phyloP scores from a whole-genome alignment of 1,140 invertebrate species.

The Spodoptera litura region DNA sequence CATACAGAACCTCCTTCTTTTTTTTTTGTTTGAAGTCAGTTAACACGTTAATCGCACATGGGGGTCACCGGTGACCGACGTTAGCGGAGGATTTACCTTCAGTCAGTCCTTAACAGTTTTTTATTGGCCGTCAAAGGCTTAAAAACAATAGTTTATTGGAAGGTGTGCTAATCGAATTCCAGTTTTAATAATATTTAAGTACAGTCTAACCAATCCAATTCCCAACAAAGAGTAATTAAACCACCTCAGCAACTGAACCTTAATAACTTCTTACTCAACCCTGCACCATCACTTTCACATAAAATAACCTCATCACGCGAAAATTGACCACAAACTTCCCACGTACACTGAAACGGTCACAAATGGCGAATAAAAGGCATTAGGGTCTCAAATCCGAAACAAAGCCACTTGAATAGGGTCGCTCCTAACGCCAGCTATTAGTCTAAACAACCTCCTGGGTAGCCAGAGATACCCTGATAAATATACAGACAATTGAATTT shows the following conservation, averaged over 20 bases:
- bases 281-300: neutral
- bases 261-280: neutral
- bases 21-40: no score
- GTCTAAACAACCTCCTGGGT: slow-evolving; percentile 17
- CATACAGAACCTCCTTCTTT: no score
- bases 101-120: no score
- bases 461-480: slow-evolving; percentile 16
- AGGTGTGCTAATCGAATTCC: no score
- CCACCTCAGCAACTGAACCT: no score
- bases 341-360: slow-evolving; percentile 6
- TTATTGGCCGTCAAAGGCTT: no score
- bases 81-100: no score
- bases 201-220: no score
- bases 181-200: no score
- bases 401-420: slow-evolving; percentile 28
- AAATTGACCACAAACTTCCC: slow-evolving; percentile 24
- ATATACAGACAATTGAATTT: slow-evolving; percentile 27
- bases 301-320: slow-evolving; percentile 9
- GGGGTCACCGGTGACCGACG: no score
- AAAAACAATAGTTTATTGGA: no score
- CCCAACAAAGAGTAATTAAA: neutral
- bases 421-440: slow-evolving; percentile 21
- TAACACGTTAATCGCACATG: no score
- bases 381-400: slow-evolving; percentile 32
- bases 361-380: slow-evolving; percentile 33